Percentiles rank a stretch among this genome's conserved stretches.
phyloP scores from a whole-genome alignment of 2,797 vertebrate genomes.

The Octomys mimax region DNA sequence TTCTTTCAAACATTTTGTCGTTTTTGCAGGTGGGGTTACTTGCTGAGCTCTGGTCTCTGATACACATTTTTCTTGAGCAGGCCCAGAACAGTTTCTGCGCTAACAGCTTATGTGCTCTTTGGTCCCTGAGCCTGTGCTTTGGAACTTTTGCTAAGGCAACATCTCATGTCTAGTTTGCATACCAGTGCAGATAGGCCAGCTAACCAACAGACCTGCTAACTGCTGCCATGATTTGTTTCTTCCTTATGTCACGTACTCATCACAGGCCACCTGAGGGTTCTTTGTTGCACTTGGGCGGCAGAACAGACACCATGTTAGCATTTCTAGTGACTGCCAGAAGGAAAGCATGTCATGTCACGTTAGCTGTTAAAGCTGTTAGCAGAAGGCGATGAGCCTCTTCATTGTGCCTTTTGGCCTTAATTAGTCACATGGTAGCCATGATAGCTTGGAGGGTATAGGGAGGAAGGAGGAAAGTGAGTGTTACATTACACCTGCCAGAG shows the following conservation, averaged over 20 bases:
- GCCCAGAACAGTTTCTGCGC: not conserved
- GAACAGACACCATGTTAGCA: not conserved
- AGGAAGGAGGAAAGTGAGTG: not conserved
- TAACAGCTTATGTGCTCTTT: not conserved
- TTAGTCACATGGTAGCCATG: not conserved
- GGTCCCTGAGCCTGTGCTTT: not conserved
- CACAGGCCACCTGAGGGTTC: not conserved
- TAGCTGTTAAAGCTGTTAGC: slow-evolving; percentile 37
- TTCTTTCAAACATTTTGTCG: slow-evolving; percentile 42
- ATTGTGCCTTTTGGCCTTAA: not conserved
- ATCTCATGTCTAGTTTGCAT: slow-evolving; percentile 9
- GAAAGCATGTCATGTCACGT: not conserved
- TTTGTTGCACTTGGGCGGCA: not conserved
- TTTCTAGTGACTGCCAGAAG: slow-evolving; percentile 43
- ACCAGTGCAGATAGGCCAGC: not conserved
- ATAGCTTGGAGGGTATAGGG: not conserved
- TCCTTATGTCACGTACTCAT: not conserved
- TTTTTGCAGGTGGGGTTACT: not conserved
- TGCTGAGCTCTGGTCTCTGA: not conserved
- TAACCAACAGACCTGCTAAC: not conserved
- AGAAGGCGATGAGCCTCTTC: not conserved
- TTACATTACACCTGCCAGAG: not conserved
- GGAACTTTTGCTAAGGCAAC: not conserved
- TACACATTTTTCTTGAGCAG: not conserved
- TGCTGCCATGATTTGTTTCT: slow-evolving; percentile 19